These are phyloP conservation scores for Sinotaia quadrata DNA, from an alignment of 2,888 invertebrate species.

Conservation along the genomic window DNA sequence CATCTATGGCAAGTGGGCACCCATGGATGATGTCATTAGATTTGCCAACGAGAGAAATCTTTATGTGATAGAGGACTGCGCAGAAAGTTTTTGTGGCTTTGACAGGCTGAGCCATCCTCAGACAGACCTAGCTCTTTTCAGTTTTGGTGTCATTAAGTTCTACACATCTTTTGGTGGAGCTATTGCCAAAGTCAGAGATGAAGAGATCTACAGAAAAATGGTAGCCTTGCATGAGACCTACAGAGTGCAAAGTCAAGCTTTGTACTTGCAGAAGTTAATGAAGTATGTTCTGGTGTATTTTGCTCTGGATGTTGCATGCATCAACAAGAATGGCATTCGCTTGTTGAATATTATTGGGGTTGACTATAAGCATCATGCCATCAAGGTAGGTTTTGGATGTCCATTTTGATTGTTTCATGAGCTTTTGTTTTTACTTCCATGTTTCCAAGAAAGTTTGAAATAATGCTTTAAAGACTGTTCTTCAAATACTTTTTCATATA, in stretches of 20 bases:
- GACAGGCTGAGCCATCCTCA: conserved; percentile 65
- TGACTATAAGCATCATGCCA: conserved; percentile 9
- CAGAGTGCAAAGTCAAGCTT: conserved; percentile 54
- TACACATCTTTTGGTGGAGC: conserved; percentile 71
- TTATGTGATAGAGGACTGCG: conserved; percentile 70
- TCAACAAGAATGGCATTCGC: conserved; percentile 43
- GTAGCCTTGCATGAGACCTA: conserved; percentile 48
- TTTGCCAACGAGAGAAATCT: conserved; percentile 59
- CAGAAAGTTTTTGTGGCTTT: conserved; percentile 70
- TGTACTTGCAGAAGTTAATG: conserved; percentile 66
- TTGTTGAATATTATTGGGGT: background rate
- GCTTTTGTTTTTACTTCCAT: too few species aligned
- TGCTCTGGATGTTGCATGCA: conserved; percentile 56
- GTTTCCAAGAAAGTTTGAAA: too few species aligned
- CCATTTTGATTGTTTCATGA: too few species aligned
- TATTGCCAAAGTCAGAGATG: conserved; percentile 66
- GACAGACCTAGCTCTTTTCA: conserved; percentile 69
- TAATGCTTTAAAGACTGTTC: too few species aligned
- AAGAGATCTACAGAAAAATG: conserved; percentile 60
- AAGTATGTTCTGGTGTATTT: conserved; percentile 65
- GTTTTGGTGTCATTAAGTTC: conserved; percentile 72
- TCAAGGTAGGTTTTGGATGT: conserved; percentile 17
- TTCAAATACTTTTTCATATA: too few species aligned
- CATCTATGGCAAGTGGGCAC: conserved; percentile 67
- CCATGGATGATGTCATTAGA: conserved; percentile 63